Evolutionary conservation across 2,113 vertebrate genomes (phyloP), one percentile per base, ranked within the genome.

Genomic region (Channa argus): DNA sequence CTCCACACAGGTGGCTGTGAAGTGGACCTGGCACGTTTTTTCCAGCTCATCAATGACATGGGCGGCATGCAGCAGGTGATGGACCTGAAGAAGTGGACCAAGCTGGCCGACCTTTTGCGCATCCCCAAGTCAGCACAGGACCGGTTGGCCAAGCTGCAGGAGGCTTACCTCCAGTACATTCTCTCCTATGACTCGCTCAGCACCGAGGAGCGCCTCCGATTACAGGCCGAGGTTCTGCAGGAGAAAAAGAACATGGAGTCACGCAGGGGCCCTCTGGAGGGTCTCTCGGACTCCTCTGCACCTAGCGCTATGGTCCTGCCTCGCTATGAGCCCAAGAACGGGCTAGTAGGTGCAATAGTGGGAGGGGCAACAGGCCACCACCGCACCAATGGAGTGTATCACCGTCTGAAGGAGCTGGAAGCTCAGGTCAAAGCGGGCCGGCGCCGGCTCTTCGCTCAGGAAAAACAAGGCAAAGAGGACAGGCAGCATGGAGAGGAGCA

Each of bases 51-150:
- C 87, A 97, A 97, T 0, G 98, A 99, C 94, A 98, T 99, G 98
- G 98, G 98, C 5, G 98, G 98, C 91, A 99, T 99, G 98, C 98
- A 99, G 95, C 97, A 98, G 94, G 98, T 99, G 93, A 99, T 98
- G 95, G 98, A 99, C 95, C 96, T 98, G 94, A 99, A 99, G 94
- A 98, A 98, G 90, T 99, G 98, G 98, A 98, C 95, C 94, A 98
- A 97, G 91, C 95, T 99, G 86, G 98, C 98, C 46, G 98, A 99
- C 87, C 93, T 98, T 77, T 94, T 99, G 88, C 96, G 97, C 70
- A 98, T 99, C 93, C 98, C 98, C 36, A 97, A 95, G 92, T 98
- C 97, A 9, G 98, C 98, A 86, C 98, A 99, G 95, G 98, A 99
- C 94, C 96, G 98, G 59, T 95, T 99, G 93, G 98, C 97, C 90